Base-by-base conservation (phyloP, 1,140 invertebrate genomes). In the Drosophila tsacasi region DNA sequence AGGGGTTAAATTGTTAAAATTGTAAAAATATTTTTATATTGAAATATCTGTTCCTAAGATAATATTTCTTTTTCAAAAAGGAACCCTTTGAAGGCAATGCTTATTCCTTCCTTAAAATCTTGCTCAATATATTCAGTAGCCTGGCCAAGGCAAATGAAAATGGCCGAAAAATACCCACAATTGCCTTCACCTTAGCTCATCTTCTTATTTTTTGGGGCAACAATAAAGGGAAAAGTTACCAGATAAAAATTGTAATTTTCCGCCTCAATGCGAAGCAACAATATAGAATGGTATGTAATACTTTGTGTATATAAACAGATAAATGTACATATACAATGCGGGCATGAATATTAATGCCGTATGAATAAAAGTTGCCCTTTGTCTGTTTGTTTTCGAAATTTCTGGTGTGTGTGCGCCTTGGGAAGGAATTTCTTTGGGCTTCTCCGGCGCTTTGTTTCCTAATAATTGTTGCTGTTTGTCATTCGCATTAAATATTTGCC, bases 231-330 rank as follows among this genome's bases (percentile, higher is more conserved):
- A 73, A 63, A 42, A 39, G 63, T 80, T 77, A 66, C 60, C 54
- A 87, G 67, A 83, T 83, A 63, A 66, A 80, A 83, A 67, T 89
- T 86, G 84, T 80, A 83, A 83, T 83, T 86, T 86, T 89, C 80
- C 68, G 69, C 64, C 25, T 67, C 62, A 58, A 60, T 62, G 54
- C 59, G 13, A 15, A 19, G 10, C 19, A 10, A 42, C 47, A 54
- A 49, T 67, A 32, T 44, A 30, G 27, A 39, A 65, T 40, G 25
- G 23, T 32, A 50, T 46, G n/a, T 21, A 49, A 49, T 15, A 27
- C 23, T 47, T 10, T 35, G 1, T 35, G 32, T 42, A 42, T 23
- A 44, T 64, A 15, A 13, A 21, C 23, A 32, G 12, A 59, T 47
- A 44, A 30, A n/a, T n/a, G 25, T 61, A 6, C 5, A 21, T 66